Base-by-base conservation (phyloP, 1,140 invertebrate species). In the Apis laboriosa region DNA sequence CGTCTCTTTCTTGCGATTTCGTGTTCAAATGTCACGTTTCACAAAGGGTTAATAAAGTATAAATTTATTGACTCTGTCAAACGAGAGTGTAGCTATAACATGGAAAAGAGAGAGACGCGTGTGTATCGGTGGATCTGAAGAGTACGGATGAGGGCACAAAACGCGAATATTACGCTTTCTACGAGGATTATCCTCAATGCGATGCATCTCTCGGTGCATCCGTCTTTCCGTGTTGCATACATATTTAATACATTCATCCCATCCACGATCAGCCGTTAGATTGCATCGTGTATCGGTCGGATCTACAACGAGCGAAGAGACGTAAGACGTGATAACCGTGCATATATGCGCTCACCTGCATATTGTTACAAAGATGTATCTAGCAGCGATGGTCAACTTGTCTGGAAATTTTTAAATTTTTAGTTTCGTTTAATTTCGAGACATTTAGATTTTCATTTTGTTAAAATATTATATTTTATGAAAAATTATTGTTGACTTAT, bases 241-340 rank as follows among this genome's bases (percentile, higher is more conserved):
- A 85, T 83, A 85, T 83, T 77, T 83, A 83, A 76, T 81, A 76
- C 72, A 49, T 81, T 72, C 79, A 75, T 81, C 70, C 60, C 53
- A 64, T 80, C 72, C 72, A 28, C 83, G 71, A 82, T 84, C 78
- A 71, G 73, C 73, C 79, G 80, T 84, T 80, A 75, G 77, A 84
- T 74, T 80, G 71, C 72, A 80, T 80, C 77, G 79, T 72, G 79
- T 81, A 75, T 81, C 72, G 79, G 60, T 60, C 56, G 61, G 53
- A 66, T 66, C 63, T 64, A 60, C 61, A 58, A 67, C 63, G 21
- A 81, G 63, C 61, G 61, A 81, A 21, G 19, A 58, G 19, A 67
- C 75, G 75, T 28, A 51, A 70, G 60, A 63, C 70, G 49, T 53
- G 68, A 73, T 80, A 80, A 71, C 68, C 68, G 34, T 78, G 17